Evolutionary conservation across 2,888 invertebrate species (phyloP).

Genomic region (Piscicola geometra): DNA sequence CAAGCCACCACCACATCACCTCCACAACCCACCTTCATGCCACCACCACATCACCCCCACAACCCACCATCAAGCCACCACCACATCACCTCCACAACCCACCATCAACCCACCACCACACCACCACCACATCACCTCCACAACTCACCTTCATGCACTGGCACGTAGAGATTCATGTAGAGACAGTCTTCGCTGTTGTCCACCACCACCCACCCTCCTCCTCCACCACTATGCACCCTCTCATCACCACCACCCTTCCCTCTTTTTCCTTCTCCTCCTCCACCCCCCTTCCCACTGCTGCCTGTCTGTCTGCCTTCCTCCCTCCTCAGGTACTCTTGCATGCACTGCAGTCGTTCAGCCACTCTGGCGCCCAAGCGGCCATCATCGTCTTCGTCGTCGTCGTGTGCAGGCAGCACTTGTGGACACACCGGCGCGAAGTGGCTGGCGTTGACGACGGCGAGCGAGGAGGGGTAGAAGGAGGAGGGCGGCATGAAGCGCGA

Average conservation of each 20-base stretch:
- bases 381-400: neutral
- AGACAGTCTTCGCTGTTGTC: neutral
- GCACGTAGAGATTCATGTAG: neutral
- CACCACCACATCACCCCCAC: too few species aligned
- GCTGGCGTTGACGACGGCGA: neutral
- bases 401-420: too few species aligned
- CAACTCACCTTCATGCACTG: neutral
- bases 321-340: neutral
- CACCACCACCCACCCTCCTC: neutral
- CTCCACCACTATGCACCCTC: too few species aligned
- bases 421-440: neutral
- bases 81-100: too few species aligned
- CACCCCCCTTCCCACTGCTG: neutral
- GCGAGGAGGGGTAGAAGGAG: neutral
- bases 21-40: too few species aligned
- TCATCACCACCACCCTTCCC: neutral
- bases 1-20: too few species aligned
- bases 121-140: too few species aligned
- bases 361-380: neutral
- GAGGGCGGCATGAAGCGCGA: neutral
- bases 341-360: too few species aligned
- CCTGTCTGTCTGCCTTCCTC: neutral
- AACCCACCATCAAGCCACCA: too few species aligned
- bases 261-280: conserved; percentile 9
- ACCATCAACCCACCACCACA: too few species aligned